Conservation (phyloP, 2,797 vertebrate genomes). For the Bradypus variegatus region DNA sequence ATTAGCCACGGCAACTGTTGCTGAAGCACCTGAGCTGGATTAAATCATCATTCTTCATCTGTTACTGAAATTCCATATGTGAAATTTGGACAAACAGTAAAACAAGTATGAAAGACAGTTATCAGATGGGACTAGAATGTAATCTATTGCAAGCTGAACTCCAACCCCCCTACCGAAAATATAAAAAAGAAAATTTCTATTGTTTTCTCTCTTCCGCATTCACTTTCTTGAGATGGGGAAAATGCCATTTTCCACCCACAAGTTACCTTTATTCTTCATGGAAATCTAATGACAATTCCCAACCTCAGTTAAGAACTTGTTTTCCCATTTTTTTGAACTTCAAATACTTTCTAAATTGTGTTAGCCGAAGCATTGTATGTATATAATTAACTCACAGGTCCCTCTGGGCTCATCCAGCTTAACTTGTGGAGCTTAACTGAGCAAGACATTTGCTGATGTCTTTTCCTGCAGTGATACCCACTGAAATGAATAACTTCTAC, state of each 20-base stretch:
- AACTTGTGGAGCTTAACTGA: constrained; percentile 62
- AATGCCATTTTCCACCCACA: constrained; percentile 12
- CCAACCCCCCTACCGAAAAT: neutral
- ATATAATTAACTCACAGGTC: constrained; percentile 66
- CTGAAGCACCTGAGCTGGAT: neutral
- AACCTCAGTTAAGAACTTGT: constrained; percentile 58
- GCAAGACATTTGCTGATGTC: constrained; percentile 58
- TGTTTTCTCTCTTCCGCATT: neutral
- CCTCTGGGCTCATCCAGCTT: constrained; percentile 57
- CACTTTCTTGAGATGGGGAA: neutral
- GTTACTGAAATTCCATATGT: neutral
- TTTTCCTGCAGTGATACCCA: constrained; percentile 42
- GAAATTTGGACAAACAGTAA: neutral
- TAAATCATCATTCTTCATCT: neutral
- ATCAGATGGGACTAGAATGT: neutral
- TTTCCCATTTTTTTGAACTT: constrained; percentile 48
- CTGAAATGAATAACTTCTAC: constrained; percentile 34
- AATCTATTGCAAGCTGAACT: neutral
- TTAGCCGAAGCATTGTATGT: constrained; percentile 61
- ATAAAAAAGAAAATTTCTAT: neutral
- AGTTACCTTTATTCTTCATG: constrained; percentile 7
- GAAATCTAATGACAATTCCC: constrained; percentile 51
- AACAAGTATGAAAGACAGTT: neutral
- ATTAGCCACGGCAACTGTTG: neutral
- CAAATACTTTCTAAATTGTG: constrained; percentile 61